Base-by-base conservation (phyloP, 1,140 invertebrate genomes). In the Wiebesia pumilae region DNA sequence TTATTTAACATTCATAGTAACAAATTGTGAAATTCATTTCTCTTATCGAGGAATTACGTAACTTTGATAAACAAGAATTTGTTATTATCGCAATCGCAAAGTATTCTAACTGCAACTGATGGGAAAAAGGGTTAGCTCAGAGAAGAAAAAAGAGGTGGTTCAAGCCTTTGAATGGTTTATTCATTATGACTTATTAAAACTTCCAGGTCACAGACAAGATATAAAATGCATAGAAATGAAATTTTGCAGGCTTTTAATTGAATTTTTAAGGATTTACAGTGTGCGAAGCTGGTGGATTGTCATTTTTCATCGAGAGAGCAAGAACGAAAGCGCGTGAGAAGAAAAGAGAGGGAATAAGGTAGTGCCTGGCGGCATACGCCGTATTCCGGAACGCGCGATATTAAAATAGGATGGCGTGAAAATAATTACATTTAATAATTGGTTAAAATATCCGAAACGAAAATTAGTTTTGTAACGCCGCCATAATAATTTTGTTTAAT, bases 361-460 rank as follows among this genome's bases (percentile, higher is more conserved):
- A 47, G 69, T 84, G 84, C 82, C 47, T 78, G 67, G 30, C 69
- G 86, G 81, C 80, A 83, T 83, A 84, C 75, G 83, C 85, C 35
- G 77, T 81, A 81, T 81, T 69, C 80, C 40, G 62, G 62, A 84
- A 67, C 65, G 90, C 83, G 89, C 88, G 90, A 91, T 90, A 91
- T 91, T 91, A 91, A 91, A 91, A 90, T 90, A 90, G 87, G 87
- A 87, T 88, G 88, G 90, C 89, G 90, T 89, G 89, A 91, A 91
- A 92, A 92, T 92, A 92, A 92, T 92, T 92, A 91, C 91, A 91
- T 91, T 92, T 91, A 90, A 92, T 91, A 91, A 92, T 91, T 90
- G 90, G 90, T 90, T 90, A 91, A 91, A 92, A 92, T 92, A 91
- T 91, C 90, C 90, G 89, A 90, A 90, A 91, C 90, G 90, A 91